Base-by-base conservation (phyloP, 1,140 invertebrate species). In the Dendrolimus kikuchii region DNA sequence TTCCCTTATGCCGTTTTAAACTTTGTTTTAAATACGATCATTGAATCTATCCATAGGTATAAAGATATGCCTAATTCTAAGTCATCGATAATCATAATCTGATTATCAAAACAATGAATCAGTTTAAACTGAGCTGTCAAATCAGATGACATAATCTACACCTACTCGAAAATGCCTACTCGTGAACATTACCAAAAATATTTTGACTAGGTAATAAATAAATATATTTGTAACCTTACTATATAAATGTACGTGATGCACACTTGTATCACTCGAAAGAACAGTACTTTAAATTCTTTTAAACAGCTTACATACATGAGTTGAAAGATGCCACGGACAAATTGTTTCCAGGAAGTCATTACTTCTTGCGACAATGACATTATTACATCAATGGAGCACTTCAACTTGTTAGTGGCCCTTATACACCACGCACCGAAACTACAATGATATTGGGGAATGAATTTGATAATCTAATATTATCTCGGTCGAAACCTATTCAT, bases 81-180 rank as follows among this genome's bases (percentile, higher is more conserved):
- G 40, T 49, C 38, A n/a, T 45, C 4, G 43, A 48, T 38, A 37
- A 5, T 9, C 37, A 38, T 51, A 45, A n/a, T 45, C 6, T 46
- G 9, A 7, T 51, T 45, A 51, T 9, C 37, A 45, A 8, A 45
- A 7, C 37, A 5, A 37, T 51, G 50, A 51, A 37, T 51, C 50
- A 51, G 36, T 38, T 51, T 44, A 4, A 38, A 51, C 36, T 45
- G 41, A 36, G 51, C 57, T 57, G 52, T 57, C 53, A 51, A 60
- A 53, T 53, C 36, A 4, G 53, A 62, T 68, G 66, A 68, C 45
- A 55, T 68, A 68, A 68, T 62, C 58, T 47, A 58, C 62, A 56
- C 62, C 66, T 59, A 65, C 66, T 23, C 23, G 3, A 23, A 23
- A 23, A 23, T 23, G 23, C 23, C 23, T 23, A 23, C 23, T 23